phyloP scores from a whole-genome alignment of 2,797 vertebrate species.

The Argya squamiceps region DNA sequence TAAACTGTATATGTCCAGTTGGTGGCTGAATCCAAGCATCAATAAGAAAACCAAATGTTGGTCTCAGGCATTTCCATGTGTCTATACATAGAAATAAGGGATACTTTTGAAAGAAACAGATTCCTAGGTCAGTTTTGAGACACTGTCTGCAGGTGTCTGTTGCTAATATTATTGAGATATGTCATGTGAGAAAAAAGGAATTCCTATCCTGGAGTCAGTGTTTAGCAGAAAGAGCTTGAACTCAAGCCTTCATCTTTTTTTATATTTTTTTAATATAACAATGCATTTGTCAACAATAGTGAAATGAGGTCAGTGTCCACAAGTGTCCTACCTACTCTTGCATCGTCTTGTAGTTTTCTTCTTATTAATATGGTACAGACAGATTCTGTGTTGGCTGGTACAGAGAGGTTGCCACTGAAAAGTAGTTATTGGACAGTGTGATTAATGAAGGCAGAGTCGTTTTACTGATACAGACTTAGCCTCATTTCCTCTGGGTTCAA shows the following conservation, averaged over 20 bases:
- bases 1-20: not conserved
- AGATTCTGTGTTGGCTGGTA: not conserved
- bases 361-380: not conserved
- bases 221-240: not conserved
- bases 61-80: not conserved
- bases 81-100: not conserved
- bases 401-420: conserved; percentile 8
- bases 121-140: not conserved
- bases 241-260: not conserved
- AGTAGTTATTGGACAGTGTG: conserved; percentile 2
- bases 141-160: not conserved
- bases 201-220: not conserved
- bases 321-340: not conserved
- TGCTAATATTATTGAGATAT: not conserved
- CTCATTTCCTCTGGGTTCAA: conserved; percentile 52
- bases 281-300: not conserved
- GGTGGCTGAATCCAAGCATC: not conserved
- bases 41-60: not conserved
- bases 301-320: not conserved
- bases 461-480: conserved; percentile 2
- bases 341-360: not conserved
- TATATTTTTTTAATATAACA: not conserved
- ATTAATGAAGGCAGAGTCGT: conserved; percentile 41
- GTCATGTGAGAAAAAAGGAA: not conserved
- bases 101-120: not conserved